Conservation (phyloP, 1,140 invertebrate genomes). For the Hylaeus volcanicus region DNA sequence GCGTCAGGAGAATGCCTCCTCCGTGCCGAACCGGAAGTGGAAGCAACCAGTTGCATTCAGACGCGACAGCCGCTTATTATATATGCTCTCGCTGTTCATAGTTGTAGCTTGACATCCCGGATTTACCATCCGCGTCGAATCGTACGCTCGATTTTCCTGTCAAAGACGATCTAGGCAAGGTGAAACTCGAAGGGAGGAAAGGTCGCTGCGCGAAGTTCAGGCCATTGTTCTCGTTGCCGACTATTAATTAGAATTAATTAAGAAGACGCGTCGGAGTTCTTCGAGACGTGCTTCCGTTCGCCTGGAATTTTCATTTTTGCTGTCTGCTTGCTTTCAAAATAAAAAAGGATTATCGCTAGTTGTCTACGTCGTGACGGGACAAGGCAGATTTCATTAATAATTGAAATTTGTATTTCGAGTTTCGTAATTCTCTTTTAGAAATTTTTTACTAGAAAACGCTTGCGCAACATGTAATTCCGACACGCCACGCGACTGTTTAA, state of each 20-base stretch:
- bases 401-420: not conserved
- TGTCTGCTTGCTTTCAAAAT: no score
- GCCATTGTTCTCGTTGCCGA: slow-evolving; percentile 21
- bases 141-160: not conserved
- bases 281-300: not conserved
- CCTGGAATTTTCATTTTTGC: not conserved
- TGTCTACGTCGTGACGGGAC: no score
- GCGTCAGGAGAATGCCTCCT: not conserved
- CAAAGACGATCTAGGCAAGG: slow-evolving; percentile 20
- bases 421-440: not conserved
- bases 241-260: slow-evolving; percentile 57
- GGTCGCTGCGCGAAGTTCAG: slow-evolving; percentile 51
- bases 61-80: not conserved
- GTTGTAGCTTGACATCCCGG: not conserved
- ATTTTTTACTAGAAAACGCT: not conserved
- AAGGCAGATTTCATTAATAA: not conserved
- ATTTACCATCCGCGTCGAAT: not conserved
- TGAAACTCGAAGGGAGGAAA: slow-evolving; percentile 50
- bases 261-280: slow-evolving; percentile 4
- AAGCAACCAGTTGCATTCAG: not conserved
- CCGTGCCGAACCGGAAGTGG: slow-evolving; percentile 28
- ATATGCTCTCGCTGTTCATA: not conserved
- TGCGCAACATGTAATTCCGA: not conserved
- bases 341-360: no score
- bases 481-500: not conserved